Evolutionary conservation across 1,140 invertebrate species (phyloP).

Genomic region (Drosophila fuyamai): DNA sequence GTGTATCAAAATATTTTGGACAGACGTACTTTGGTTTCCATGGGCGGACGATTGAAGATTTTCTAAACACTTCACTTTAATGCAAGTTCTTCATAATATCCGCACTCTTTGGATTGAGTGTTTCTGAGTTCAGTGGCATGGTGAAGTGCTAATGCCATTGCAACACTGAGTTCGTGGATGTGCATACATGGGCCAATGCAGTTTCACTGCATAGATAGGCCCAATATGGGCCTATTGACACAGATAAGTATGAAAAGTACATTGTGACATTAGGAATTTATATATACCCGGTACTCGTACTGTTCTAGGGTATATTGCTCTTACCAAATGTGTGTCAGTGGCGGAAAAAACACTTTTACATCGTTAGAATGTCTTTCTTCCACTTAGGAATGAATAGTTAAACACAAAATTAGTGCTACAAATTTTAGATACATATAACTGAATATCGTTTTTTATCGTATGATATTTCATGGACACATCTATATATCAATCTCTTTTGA

Average conservation of each 20-base stretch:
- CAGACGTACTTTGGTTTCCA: not conserved
- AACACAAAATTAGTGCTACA: too few species aligned
- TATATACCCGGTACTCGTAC: slow-evolving; percentile 15
- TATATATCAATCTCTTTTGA: too few species aligned
- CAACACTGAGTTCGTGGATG: slow-evolving; percentile 21
- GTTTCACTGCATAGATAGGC: slow-evolving; percentile 40
- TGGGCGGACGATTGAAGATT: slow-evolving; percentile 34
- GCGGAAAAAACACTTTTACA: slow-evolving; percentile 14
- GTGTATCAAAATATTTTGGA: slow-evolving; percentile 42
- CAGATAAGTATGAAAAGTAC: slow-evolving; percentile 41
- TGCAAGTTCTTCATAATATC: slow-evolving; percentile 53
- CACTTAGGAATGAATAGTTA: too few species aligned
- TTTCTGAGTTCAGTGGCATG: slow-evolving; percentile 41
- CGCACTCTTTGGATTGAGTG: slow-evolving; percentile 42
- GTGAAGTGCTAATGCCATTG: slow-evolving; percentile 54
- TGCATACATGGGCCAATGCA: slow-evolving; percentile 37
- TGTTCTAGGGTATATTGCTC: slow-evolving; percentile 29
- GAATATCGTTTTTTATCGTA: too few species aligned
- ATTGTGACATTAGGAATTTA: slow-evolving; percentile 44
- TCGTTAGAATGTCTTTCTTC: too few species aligned
- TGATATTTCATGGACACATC: too few species aligned
- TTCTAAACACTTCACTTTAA: slow-evolving; percentile 53
- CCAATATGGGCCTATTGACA: slow-evolving; percentile 52
- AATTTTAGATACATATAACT: too few species aligned
- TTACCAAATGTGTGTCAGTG: slow-evolving; percentile 23